Base-by-base conservation (phyloP, 1,140 invertebrate genomes). In the Ruditapes philippinarum region DNA sequence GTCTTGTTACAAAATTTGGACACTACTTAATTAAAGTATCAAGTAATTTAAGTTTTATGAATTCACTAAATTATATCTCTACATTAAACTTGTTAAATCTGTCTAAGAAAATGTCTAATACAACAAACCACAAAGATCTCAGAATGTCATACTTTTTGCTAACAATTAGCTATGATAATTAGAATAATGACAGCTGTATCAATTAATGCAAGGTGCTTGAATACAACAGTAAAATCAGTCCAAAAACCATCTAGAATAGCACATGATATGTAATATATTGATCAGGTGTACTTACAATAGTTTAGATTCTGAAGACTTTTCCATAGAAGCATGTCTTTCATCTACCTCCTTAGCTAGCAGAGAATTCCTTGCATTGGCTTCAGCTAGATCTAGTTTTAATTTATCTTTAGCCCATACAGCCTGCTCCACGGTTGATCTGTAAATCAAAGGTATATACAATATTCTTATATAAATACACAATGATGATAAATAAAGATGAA, bases 331-430 rank as follows among this genome's bases (percentile, higher is more conserved):
- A 95, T 99, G 98, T 92, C 98, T 97, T 78, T 99, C 98, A 94
- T 99, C 98, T 0, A 98, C 97, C 95, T 99, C 98, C 86, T 98
- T 97, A 1, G 98, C 98, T 31, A 99, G 95, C 49, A 98, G 92
- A 11, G 97, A 96, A 0, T 98, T 97, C 88, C 98, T 96, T 42
- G 97, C 96, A 92, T 98, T 98, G 0, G 98, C 98, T 91, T 98
- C 98, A 14, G 96, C 95, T 14, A 98, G 96, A 93, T 98, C 98
- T 0, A 96, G 95, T 68, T 97, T 97, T 25, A 99, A 95, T 95
- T 98, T 98, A 65, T 98, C 97, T 91, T 97, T 97, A 92, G 97
- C 98, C 79, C 96, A 96, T 49, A 96, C 96, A 84, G 97, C 95
- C 89, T 98, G 97, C 85, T 98, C 97, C 89, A 97, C 91, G 28